These are phyloP conservation scores for Sinocyclocheilus anshuiensis DNA, from an alignment of 2,113 vertebrate genomes.

Conservation along the genomic window DNA sequence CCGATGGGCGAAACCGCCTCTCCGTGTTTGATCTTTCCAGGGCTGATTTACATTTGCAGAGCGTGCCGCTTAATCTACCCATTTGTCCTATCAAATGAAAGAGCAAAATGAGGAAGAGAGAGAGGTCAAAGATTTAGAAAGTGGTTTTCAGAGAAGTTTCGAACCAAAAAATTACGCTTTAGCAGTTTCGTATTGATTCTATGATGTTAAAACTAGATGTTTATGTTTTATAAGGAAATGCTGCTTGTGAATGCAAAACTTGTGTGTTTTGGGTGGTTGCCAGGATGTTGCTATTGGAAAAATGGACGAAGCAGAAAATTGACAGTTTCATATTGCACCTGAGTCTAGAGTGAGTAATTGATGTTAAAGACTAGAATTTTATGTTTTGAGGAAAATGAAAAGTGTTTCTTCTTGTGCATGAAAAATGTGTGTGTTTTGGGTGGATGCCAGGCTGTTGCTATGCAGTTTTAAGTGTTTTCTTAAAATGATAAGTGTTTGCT, in stretches of 20 bases:
- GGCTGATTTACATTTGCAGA: constrained; percentile 73
- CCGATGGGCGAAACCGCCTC: constrained; percentile 67
- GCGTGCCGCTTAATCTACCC: constrained; percentile 65
- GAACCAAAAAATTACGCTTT: background rate
- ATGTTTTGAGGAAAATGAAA: background rate
- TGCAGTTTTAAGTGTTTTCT: background rate
- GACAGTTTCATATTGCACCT: too few relatives aligned
- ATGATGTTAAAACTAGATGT: background rate
- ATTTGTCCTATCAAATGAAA: constrained; percentile 67
- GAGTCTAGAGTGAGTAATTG: background rate
- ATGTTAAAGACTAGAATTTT: background rate
- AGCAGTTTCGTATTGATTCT: background rate
- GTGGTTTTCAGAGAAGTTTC: background rate
- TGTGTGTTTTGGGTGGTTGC: background rate
- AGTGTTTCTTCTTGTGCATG: background rate
- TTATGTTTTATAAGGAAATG: background rate
- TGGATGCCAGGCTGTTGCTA: background rate
- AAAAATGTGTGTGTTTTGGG: background rate
- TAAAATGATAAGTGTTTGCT: background rate
- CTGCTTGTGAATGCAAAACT: background rate
- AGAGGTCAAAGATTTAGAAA: background rate
- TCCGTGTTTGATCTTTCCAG: constrained; percentile 71
- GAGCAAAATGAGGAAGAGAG: background rate
- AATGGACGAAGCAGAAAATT: background rate
- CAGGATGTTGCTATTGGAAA: background rate